Base-by-base conservation (phyloP, 2,888 invertebrate species). In the Chrysolina oricalcia region DNA sequence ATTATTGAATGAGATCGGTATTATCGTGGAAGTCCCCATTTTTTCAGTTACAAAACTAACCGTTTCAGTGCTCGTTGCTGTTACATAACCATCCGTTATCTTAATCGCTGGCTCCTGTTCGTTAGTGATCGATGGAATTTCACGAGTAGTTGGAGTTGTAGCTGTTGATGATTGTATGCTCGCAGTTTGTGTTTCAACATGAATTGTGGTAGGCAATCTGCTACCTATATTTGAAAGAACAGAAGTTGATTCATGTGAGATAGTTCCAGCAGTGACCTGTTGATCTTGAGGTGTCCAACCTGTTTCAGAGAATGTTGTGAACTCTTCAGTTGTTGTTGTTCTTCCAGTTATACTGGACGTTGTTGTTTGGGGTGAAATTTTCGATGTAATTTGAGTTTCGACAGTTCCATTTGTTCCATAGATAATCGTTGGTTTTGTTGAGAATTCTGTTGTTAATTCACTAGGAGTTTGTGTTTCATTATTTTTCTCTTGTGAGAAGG, bases 1-100 rank as follows among this genome's bases (percentile, higher is more conserved):
- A 82, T 85, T 90, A 89, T 85, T 87, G 86, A 84, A 75, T 15
- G 83, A 80, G 66, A 83, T 77, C 17, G 72, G 66, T 10, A 23
- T 50, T 21, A 70, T 43, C 9, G 13, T 15, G 15, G 46, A n/a
- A 43, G 21, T 9, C 27, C 13, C 48, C 10, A 3, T 17, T 17
- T 59, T 19, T 53, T 53, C 35, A 27, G 27, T 27, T 27, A 27
- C 27, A 27, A 27, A 15, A 35, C 62, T 71, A 21, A 40, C 46
- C 3, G 48, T 43, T 63, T 59, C 56, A 10, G 72, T 73, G 21
- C 53, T 72, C 17, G 65, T 40, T 19, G 9, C 27, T 43, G 63
- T 35, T 9, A 62, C 62, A 21, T 46, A 46, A 46, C 46, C 6
- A 15, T 46, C 15, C 15, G 70, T 65, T 62, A 27, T 23, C 23